These are phyloP conservation scores for Catalaphyllia jardinei DNA, from an alignment of 64 coral and sea anemone species.

Conservation along the genomic window DNA sequence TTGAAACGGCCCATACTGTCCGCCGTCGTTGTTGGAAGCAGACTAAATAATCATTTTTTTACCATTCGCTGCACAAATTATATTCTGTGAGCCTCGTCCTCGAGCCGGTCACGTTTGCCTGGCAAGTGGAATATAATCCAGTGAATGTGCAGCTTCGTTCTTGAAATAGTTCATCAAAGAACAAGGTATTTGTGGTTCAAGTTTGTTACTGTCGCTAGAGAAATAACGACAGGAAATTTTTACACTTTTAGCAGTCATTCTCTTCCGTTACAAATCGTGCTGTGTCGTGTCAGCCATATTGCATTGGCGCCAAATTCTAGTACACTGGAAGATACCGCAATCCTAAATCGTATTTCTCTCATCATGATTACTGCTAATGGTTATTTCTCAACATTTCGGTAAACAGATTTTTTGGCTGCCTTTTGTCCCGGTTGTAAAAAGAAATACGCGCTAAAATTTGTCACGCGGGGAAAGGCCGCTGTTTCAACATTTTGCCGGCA, in stretches of 20 bases:
- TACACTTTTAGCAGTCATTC: neutral
- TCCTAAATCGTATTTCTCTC: neutral
- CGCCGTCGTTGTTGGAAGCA: constrained; percentile 26
- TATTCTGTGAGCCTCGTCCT: constrained; percentile 64
- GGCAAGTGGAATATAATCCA: constrained; percentile 31
- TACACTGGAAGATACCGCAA: neutral
- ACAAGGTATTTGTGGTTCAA: constrained; percentile 56
- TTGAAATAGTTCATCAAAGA: constrained; percentile 17
- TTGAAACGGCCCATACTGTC: constrained; percentile 13
- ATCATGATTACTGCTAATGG: neutral
- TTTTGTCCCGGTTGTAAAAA: neutral
- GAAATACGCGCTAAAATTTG: neutral
- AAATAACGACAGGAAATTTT: constrained; percentile 17
- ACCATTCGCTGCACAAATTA: constrained; percentile 75
- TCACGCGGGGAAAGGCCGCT: constrained; percentile 57
- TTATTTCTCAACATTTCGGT: constrained; percentile 8
- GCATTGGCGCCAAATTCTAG: constrained; percentile 62
- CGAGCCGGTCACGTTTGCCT: constrained; percentile 59
- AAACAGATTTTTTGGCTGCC: neutral
- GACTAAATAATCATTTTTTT: constrained; percentile 59
- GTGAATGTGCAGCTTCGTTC: constrained; percentile 3
- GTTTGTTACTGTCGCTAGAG: neutral
- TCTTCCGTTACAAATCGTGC: constrained; percentile 1
- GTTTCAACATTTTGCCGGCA: constrained; percentile 51
- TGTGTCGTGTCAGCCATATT: constrained; percentile 61